Conservation (phyloP, 2,113 vertebrate genomes). For the Pomatorhinus ruficollis region DNA sequence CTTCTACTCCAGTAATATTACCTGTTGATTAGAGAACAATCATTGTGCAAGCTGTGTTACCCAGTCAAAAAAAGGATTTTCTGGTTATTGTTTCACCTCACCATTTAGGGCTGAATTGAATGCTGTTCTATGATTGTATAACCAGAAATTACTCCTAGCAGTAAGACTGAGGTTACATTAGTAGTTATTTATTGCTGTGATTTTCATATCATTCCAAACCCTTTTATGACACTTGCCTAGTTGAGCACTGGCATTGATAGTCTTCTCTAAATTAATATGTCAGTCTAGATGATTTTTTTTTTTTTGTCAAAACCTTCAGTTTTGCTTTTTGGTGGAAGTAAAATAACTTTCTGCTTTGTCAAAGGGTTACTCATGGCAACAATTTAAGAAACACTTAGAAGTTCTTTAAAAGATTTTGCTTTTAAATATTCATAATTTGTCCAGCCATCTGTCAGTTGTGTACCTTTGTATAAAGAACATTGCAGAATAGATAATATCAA, state of each 20-base stretch:
- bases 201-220: background rate
- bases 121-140: background rate
- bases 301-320: background rate
- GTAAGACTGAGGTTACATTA: background rate
- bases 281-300: background rate
- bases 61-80: background rate
- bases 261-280: background rate
- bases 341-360: background rate
- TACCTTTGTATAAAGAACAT: background rate
- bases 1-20: background rate
- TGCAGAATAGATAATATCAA: background rate
- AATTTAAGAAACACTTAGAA: background rate
- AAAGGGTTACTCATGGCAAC: background rate
- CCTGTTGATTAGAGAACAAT: background rate
- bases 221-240: background rate
- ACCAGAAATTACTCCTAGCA: background rate
- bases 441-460: background rate
- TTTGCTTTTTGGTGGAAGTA: background rate
- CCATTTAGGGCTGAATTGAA: background rate
- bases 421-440: background rate
- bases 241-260: background rate
- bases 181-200: background rate
- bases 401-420: background rate
- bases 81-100: background rate
- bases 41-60: background rate